Conservation (phyloP, 2,113 vertebrate species). For the Cairina moschata region DNA sequence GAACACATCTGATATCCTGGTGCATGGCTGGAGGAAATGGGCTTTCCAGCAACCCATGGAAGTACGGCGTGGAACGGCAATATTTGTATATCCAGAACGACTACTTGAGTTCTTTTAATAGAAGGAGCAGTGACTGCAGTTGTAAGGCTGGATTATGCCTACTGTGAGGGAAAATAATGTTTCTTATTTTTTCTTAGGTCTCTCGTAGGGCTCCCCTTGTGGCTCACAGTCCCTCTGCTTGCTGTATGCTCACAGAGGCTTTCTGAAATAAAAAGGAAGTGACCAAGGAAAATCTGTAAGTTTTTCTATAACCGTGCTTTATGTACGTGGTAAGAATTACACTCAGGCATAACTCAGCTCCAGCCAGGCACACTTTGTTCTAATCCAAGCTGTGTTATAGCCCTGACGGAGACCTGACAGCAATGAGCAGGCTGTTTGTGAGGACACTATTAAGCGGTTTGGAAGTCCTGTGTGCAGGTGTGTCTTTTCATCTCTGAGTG, state of each 20-base stretch:
- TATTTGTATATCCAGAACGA: background rate
- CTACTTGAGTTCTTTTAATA: background rate
- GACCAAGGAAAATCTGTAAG: background rate
- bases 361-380: background rate
- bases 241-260: background rate
- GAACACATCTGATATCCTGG: background rate
- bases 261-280: background rate
- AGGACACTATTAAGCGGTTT: constrained; percentile 2
- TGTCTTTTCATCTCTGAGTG: background rate
- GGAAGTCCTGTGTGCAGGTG: background rate
- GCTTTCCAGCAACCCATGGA: constrained; percentile 1
- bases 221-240: background rate
- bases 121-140: background rate
- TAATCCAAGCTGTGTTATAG: background rate
- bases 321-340: background rate
- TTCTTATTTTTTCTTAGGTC: constrained; percentile 12
- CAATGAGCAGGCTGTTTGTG: background rate
- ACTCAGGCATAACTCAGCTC: background rate
- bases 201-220: background rate
- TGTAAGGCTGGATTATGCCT: background rate
- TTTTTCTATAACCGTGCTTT: background rate
- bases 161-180: background rate
- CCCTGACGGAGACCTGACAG: background rate
- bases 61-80: background rate
- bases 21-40: background rate